Percentiles rank a stretch among this genome's conserved stretches.
Evolutionary conservation across 2,888 invertebrate species (phyloP).

Genomic region (Drosophila acutilabella): DNA sequence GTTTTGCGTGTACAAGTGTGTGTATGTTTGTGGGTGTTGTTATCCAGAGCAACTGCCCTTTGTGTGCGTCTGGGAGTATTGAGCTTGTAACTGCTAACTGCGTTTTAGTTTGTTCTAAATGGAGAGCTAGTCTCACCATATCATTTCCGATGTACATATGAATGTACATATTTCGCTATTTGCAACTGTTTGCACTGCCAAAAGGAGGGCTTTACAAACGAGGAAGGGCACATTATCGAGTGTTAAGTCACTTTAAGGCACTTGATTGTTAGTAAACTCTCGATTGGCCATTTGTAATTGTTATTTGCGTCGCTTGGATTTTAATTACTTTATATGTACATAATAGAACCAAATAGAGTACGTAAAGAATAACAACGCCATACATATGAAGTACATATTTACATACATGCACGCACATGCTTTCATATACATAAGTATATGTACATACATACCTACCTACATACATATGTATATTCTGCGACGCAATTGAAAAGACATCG

Average conservation of each 20-base stretch:
- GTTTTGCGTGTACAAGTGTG: no score
- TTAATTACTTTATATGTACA: slow-evolving; percentile 38
- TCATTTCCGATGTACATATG: slow-evolving; percentile 9
- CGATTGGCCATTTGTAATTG: not conserved
- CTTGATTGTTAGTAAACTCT: slow-evolving; percentile 27
- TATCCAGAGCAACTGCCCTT: slow-evolving; percentile 53
- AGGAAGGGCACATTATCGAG: slow-evolving; percentile 1
- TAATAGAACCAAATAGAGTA: slow-evolving; percentile 35
- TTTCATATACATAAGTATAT: slow-evolving; percentile 16
- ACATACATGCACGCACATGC: slow-evolving; percentile 1
- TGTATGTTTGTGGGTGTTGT: slow-evolving; percentile 38
- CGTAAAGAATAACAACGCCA: slow-evolving; percentile 34
- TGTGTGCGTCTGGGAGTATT: slow-evolving; percentile 28
- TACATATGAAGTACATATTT: not conserved
- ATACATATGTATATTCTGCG: slow-evolving; percentile 68
- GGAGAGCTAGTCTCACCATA: slow-evolving; percentile 11
- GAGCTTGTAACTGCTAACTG: slow-evolving; percentile 48
- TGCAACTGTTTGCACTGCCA: slow-evolving; percentile 15
- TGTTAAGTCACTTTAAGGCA: slow-evolving; percentile 26
- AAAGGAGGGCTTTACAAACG: slow-evolving; percentile 6
- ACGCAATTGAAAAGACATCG: slow-evolving; percentile 80
- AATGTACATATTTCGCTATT: not conserved
- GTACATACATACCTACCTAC: slow-evolving; percentile 10
- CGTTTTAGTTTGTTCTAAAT: slow-evolving; percentile 50
- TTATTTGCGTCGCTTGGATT: slow-evolving; percentile 32